Base-by-base conservation (phyloP, 1,140 invertebrate species). In the Drosophila teissieri region DNA sequence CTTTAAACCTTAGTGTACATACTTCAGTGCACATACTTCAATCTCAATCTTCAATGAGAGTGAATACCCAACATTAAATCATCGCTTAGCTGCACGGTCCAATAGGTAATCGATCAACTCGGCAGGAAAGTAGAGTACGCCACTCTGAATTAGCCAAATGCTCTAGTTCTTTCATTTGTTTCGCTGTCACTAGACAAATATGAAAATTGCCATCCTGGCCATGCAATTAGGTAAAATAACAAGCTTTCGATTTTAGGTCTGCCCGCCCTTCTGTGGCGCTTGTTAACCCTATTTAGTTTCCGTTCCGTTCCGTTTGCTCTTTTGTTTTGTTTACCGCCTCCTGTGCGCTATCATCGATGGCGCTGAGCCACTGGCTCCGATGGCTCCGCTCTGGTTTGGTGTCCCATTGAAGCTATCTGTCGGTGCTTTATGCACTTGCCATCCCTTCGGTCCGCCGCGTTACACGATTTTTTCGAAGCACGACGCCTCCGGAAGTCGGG, bases 201-300 rank as follows among this genome's bases (percentile, higher is more conserved):
- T 62, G 44, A 64, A 74, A 74, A 74, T 73, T 54, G 57, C 44
- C 51, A 48, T 63, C 17, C 49, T 36, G 55, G 37, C 15, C 70
- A 62, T 62, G 68, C 68, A 73, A 73, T 64, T 74, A 74, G 55
- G 57, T 74, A 73, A 73, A 74, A 74, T 74, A 73, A 74, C 69
- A 73, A 52, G 45, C 37, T 60, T 54, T 60, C 40, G 61, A 78
- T 65, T 73, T 55, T 40, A 42, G 49, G 75, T 53, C 60, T n/a
- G 24, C 11, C 34, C 56, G 31, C 17, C 17, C 14, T 12, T n/a
- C 14, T 5, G 19, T 27, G 36, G 22, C 44, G 52, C 34, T 64
- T 51, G 54, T 57, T 73, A 73, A 58, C 75, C 75, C 58, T 58
- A 39, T 78, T 78, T 65, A 57, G 60, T 55, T 73, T 67, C 39